Evolutionary conservation across 2,113 vertebrate species (phyloP).

Genomic region (Takifugu flavidus): DNA sequence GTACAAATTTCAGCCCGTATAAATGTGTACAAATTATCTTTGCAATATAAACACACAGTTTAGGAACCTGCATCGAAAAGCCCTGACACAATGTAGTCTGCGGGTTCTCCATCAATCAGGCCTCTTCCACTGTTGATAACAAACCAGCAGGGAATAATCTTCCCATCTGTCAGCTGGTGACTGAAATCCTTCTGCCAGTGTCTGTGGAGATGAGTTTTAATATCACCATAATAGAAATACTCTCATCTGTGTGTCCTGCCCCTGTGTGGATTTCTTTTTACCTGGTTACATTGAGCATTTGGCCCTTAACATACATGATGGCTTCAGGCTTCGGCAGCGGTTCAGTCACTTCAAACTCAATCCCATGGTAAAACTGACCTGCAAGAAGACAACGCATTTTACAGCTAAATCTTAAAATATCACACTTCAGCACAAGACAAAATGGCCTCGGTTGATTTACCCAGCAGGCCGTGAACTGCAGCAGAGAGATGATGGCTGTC

Average conservation of each 20-base stretch:
- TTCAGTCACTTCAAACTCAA: slow-evolving; percentile 80
- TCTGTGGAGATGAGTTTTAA: slow-evolving; percentile 59
- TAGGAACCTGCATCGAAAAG: slow-evolving; percentile 56
- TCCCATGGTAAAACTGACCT: slow-evolving; percentile 75
- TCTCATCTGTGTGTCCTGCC: accelerated
- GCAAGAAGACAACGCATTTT: background rate
- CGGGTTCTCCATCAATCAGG: slow-evolving; percentile 82
- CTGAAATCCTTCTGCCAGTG: slow-evolving; percentile 88
- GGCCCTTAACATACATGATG: slow-evolving; percentile 85
- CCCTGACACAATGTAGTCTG: slow-evolving; percentile 79
- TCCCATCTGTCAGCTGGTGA: slow-evolving; percentile 61
- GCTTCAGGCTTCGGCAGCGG: slow-evolving; percentile 80
- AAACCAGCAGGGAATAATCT: slow-evolving; percentile 85
- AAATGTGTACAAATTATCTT: too few relatives aligned
- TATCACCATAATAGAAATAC: background rate
- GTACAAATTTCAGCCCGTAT: too few relatives aligned
- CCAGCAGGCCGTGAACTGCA: slow-evolving; percentile 86
- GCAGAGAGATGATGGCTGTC: slow-evolving; percentile 79
- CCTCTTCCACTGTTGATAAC: slow-evolving; percentile 82
- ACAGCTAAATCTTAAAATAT: background rate
- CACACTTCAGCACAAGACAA: background rate
- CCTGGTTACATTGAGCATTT: slow-evolving; percentile 85
- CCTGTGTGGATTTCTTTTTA: slow-evolving; percentile 35
- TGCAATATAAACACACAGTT: slow-evolving; percentile 14
- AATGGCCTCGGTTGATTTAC: slow-evolving; percentile 59